Evolutionary conservation across 2,113 vertebrate species (phyloP).

Genomic region (Saiga tatarica): DNA sequence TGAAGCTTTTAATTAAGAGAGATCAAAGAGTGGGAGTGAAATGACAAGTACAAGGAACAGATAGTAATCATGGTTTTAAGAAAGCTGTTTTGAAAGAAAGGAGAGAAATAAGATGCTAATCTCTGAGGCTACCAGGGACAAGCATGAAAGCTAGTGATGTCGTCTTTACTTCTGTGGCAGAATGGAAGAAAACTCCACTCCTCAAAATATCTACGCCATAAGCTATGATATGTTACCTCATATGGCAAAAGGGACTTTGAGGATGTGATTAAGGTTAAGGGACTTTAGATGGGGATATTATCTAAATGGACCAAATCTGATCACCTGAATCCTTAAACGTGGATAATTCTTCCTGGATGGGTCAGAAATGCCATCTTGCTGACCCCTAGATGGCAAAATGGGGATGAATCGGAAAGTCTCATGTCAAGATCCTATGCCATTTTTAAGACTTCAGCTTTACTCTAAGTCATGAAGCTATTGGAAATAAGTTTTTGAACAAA

Average conservation of each 20-base stretch:
- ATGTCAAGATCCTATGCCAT: background rate
- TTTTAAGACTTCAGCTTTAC: background rate
- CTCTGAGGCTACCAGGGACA: background rate
- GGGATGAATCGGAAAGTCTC: background rate
- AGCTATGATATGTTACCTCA: background rate
- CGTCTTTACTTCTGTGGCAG: background rate
- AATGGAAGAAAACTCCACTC: background rate
- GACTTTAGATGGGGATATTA: background rate
- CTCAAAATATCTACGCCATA: background rate
- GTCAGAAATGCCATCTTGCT: background rate
- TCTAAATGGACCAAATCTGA: background rate
- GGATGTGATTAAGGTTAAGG: background rate
- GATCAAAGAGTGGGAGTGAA: background rate
- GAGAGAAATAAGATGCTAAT: background rate
- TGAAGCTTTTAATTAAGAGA: constrained; percentile 25
- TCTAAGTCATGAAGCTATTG: background rate
- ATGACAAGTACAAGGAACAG: background rate
- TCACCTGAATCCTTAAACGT: background rate
- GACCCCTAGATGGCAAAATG: background rate
- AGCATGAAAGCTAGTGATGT: background rate
- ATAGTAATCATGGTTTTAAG: background rate
- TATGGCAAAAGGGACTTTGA: background rate
- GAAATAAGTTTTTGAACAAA: background rate
- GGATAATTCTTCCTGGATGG: background rate
- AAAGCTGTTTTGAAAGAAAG: constrained; percentile 14